Percentiles rank a stretch among this genome's conserved stretches.
Evolutionary conservation across 2,888 invertebrate genomes (phyloP).

Genomic region (Eristalis arbustorum): DNA sequence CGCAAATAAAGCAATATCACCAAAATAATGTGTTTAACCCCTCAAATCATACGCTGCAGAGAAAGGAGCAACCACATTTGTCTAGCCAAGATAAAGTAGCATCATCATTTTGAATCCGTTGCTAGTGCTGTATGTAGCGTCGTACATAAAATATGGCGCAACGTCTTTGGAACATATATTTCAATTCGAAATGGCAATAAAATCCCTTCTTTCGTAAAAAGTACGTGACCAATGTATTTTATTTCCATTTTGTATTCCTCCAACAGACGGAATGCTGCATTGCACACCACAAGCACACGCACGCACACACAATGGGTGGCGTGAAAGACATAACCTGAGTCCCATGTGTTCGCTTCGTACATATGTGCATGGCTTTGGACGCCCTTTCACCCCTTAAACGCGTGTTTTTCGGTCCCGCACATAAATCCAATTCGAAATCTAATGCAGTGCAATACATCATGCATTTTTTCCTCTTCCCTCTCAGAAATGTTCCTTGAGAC

Average conservation of each 20-base stretch:
- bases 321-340: conserved; percentile 40
- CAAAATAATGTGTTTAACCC: background rate
- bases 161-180: conserved; percentile 75
- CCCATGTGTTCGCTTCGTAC: conserved; percentile 29
- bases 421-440: conserved; percentile 48
- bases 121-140: conserved; percentile 21
- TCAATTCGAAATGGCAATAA: conserved; percentile 78
- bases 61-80: conserved; percentile 1
- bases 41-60: background rate
- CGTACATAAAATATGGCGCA: conserved; percentile 62
- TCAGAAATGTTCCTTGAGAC: background rate
- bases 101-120: conserved; percentile 70
- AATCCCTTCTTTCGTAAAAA: conserved; percentile 80
- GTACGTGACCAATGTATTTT: conserved; percentile 81
- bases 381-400: conserved; percentile 37
- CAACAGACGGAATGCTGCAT: conserved; percentile 61
- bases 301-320: background rate
- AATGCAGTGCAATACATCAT: conserved; percentile 57
- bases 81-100: conserved; percentile 19
- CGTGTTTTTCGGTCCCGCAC: conserved; percentile 37
- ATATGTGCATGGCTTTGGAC: background rate
- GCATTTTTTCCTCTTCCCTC: background rate
- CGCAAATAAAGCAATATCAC: no score
- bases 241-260: conserved; percentile 77
- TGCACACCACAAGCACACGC: conserved; percentile 10